phyloP scores from a whole-genome alignment of 2,113 vertebrate genomes.

The Galeopterus variegatus region DNA sequence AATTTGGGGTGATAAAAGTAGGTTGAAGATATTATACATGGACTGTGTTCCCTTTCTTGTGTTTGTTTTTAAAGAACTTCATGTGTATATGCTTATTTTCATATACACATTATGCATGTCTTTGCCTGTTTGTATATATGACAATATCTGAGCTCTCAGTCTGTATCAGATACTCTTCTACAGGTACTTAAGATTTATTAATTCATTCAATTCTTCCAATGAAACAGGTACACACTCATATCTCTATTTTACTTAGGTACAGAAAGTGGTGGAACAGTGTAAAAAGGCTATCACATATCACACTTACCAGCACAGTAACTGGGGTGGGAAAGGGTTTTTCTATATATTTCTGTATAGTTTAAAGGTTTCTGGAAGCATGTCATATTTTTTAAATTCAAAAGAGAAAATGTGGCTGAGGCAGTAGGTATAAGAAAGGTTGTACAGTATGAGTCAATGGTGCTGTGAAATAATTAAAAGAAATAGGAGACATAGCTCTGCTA shows the following conservation, averaged over 20 bases:
- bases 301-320: not conserved
- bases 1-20: not conserved
- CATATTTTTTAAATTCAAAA: not conserved
- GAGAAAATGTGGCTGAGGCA: not conserved
- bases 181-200: not conserved
- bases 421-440: not conserved
- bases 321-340: not conserved
- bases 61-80: constrained; percentile 8
- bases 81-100: not conserved
- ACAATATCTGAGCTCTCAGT: not conserved
- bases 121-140: not conserved
- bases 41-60: not conserved
- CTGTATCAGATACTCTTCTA: not conserved
- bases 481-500: not conserved
- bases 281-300: not conserved
- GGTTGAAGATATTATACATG: not conserved
- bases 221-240: not conserved
- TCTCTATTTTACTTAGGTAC: not conserved
- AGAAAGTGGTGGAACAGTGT: not conserved
- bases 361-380: not conserved
- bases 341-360: not conserved
- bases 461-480: constrained; percentile 10
- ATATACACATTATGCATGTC: not conserved
- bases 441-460: not conserved
- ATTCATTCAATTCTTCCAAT: not conserved